Evolutionary conservation across 2,888 invertebrate genomes (phyloP).

Genomic region (Troides oblongomaculatus): DNA sequence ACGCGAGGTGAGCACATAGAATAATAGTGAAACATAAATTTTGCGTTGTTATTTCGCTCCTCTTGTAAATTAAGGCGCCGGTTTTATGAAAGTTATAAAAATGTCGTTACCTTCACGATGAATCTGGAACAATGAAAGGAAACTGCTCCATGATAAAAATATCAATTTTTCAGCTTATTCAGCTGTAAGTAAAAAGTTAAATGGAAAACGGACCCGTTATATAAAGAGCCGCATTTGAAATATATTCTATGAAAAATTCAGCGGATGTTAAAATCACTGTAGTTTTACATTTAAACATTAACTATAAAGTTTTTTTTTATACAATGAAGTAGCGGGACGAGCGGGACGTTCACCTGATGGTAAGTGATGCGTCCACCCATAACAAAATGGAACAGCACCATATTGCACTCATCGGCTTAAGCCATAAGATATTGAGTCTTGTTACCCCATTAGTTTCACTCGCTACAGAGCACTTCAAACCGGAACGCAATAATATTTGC

Average conservation of each 20-base stretch:
- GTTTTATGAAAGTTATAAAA: constrained; percentile 20
- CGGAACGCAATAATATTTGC: too few species aligned
- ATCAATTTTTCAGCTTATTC: constrained; percentile 14
- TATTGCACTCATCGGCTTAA: too few species aligned
- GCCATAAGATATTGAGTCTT: too few species aligned
- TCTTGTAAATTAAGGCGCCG: background rate
- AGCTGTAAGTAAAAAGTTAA: constrained; percentile 1
- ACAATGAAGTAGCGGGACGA: too few species aligned
- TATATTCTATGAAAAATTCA: background rate
- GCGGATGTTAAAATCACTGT: background rate
- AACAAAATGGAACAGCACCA: too few species aligned
- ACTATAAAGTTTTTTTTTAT: background rate
- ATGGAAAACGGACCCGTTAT: background rate
- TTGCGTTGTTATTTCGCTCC: background rate
- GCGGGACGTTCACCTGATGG: too few species aligned
- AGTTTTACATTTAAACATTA: background rate
- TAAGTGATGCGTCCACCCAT: too few species aligned
- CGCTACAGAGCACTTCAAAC: too few species aligned
- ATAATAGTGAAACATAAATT: constrained; percentile 8
- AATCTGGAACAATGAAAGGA: constrained; percentile 3
- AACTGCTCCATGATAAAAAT: constrained; percentile 4
- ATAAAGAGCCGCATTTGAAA: background rate
- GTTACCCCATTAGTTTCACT: too few species aligned
- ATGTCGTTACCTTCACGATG: constrained; percentile 14
- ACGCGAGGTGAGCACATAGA: background rate